phyloP scores from a whole-genome alignment of 2,113 vertebrate genomes.

The Mobula birostris region DNA sequence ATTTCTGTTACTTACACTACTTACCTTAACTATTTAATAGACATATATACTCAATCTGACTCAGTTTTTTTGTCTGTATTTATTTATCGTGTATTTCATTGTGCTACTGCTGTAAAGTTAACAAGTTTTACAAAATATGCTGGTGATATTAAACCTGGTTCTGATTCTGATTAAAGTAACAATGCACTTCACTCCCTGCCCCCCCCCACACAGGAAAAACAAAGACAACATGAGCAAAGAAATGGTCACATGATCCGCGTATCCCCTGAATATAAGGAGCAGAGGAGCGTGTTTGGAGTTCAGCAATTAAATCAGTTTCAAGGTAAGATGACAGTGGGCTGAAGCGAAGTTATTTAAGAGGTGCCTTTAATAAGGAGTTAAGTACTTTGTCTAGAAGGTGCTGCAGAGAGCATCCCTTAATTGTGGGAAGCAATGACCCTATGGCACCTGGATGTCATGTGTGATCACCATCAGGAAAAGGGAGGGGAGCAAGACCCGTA shows the following conservation, averaged over 20 bases:
- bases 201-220: slow-evolving; percentile 62
- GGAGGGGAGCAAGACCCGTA: not conserved
- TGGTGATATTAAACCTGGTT: too few species aligned
- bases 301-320: slow-evolving; percentile 71
- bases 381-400: not conserved
- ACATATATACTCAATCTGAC: too few species aligned
- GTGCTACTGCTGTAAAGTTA: too few species aligned
- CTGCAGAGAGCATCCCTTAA: not conserved
- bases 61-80: too few species aligned
- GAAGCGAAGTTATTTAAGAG: not conserved
- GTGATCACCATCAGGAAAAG: not conserved
- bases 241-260: slow-evolving; percentile 56
- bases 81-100: too few species aligned
- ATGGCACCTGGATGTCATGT: not conserved
- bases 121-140: too few species aligned
- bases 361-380: not conserved
- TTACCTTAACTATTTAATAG: too few species aligned
- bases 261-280: slow-evolving; percentile 51
- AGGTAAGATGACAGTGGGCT: slow-evolving; percentile 54
- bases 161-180: not conserved
- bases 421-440: not conserved
- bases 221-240: slow-evolving; percentile 59
- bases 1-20: too few species aligned
- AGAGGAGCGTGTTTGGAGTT: slow-evolving; percentile 51
- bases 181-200: not conserved